phyloP scores from a whole-genome alignment of 2,888 invertebrate species.

The Adelphocoris suturalis region DNA sequence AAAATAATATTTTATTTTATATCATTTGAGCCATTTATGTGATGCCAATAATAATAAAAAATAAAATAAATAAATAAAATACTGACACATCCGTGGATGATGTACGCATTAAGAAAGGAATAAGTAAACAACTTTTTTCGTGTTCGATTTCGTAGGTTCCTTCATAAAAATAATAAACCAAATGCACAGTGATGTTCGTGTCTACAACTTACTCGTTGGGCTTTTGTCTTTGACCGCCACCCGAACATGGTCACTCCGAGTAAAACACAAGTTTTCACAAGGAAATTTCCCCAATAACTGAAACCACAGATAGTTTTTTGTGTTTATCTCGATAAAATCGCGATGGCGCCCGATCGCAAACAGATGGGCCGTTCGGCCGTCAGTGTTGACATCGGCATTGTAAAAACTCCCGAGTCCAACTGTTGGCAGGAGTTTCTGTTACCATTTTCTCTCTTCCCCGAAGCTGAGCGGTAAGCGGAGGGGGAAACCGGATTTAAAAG shows the following conservation, averaged over 20 bases:
- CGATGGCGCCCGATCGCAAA: neutral
- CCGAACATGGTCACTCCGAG: conserved; percentile 26
- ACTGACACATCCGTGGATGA: too few relatives aligned
- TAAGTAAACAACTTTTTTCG: too few relatives aligned
- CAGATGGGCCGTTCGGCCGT: neutral
- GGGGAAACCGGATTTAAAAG: conserved; percentile 17
- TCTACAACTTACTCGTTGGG: conserved; percentile 29
- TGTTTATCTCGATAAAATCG: conserved; percentile 39
- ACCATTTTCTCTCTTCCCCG: neutral
- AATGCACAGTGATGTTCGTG: too few relatives aligned
- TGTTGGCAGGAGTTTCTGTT: conserved; percentile 5
- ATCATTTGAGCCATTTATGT: too few relatives aligned
- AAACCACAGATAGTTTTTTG: neutral
- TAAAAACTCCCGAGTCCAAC: conserved; percentile 7
- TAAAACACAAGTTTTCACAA: neutral
- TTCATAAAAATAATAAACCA: too few relatives aligned
- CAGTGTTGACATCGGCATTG: conserved; percentile 13
- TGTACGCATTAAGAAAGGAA: too few relatives aligned
- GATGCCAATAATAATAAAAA: too few relatives aligned
- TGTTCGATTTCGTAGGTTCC: too few relatives aligned
- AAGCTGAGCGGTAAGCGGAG: neutral
- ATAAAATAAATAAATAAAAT: too few relatives aligned
- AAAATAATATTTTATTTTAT: too few relatives aligned
- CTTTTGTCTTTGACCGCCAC: conserved; percentile 28
- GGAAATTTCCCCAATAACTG: neutral